Evolutionary conservation across 2,113 vertebrate species (phyloP).

Genomic region (Chitala chitala): DNA sequence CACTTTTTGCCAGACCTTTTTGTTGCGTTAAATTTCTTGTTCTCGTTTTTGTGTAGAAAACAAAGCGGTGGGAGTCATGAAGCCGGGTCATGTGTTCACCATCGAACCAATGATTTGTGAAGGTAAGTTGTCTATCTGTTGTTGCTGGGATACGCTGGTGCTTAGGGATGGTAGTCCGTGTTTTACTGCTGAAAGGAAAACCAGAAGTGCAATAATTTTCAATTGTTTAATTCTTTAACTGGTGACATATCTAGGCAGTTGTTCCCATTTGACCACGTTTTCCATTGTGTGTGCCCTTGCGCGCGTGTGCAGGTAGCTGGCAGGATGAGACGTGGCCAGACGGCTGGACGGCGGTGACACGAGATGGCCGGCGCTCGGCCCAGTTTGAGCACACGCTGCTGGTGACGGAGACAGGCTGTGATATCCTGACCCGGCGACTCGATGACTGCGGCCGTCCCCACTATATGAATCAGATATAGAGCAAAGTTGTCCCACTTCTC

Average conservation of each 20-base stretch:
- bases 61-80: slow-evolving; percentile 98
- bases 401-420: slow-evolving; percentile 91
- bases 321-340: slow-evolving; percentile 98
- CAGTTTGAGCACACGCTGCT: slow-evolving; percentile 97
- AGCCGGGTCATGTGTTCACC: slow-evolving; percentile 95
- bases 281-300: background rate
- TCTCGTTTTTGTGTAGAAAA: slow-evolving; percentile 76
- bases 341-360: slow-evolving; percentile 91
- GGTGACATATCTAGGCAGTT: background rate
- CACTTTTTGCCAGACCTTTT: too few relatives aligned
- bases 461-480: slow-evolving; percentile 81
- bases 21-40: background rate
- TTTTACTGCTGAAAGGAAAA: slow-evolving; percentile 4
- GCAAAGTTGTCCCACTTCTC: slow-evolving; percentile 33
- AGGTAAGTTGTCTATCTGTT: slow-evolving; percentile 65
- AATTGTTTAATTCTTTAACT: background rate
- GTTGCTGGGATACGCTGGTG: background rate
- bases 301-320: slow-evolving; percentile 77
- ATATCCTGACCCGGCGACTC: slow-evolving; percentile 82
- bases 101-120: slow-evolving; percentile 99
- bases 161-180: background rate
- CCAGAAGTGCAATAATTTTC: too few relatives aligned
- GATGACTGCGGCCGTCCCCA: slow-evolving; percentile 79
- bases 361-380: slow-evolving; percentile 92
- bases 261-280: background rate